Percentiles rank a stretch among this genome's conserved stretches.
Evolutionary conservation across 2,113 vertebrate genomes (phyloP).

Genomic region (Setophaga kirtlandii): DNA sequence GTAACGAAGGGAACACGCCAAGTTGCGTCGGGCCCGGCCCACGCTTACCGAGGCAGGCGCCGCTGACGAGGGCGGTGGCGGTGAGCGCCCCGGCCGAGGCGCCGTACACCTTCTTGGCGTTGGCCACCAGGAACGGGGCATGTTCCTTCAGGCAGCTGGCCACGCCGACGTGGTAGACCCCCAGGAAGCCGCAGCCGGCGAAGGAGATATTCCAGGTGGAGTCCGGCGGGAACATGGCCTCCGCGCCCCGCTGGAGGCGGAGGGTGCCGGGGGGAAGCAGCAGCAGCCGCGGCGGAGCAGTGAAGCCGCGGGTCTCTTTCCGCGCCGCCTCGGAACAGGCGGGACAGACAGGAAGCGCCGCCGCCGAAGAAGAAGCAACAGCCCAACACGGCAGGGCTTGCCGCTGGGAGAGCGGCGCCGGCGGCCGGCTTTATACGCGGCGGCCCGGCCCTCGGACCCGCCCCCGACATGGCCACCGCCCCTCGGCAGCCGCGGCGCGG

Average conservation of each 20-base stretch:
- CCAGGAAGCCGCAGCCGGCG: conserved; percentile 95
- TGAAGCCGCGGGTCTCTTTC: neutral
- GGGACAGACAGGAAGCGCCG: fast-evolving
- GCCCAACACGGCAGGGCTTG: fast-evolving
- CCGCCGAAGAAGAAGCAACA: fast-evolving
- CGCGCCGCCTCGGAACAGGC: neutral
- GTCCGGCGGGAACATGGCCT: conserved; percentile 87
- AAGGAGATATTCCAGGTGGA: conserved; percentile 95
- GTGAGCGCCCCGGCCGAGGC: conserved; percentile 94
- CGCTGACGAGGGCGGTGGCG: conserved; percentile 87
- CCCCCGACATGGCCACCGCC: neutral
- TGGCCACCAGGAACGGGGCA: conserved; percentile 89
- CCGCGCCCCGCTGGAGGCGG: neutral
- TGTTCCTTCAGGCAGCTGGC: conserved; percentile 92
- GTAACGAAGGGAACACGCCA: neutral
- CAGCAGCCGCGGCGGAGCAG: neutral
- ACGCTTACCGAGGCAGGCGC: conserved; percentile 87
- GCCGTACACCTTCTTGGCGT: conserved; percentile 91
- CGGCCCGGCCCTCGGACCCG: neutral
- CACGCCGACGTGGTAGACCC: conserved; percentile 94
- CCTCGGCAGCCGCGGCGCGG: neutral
- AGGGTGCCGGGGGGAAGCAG: neutral
- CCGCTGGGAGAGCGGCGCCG: fast-evolving
- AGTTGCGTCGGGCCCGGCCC: neutral
- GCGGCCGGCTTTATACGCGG: neutral